phyloP scores from a whole-genome alignment of 2,888 invertebrate genomes.

The Aleiodes leptofemur region DNA sequence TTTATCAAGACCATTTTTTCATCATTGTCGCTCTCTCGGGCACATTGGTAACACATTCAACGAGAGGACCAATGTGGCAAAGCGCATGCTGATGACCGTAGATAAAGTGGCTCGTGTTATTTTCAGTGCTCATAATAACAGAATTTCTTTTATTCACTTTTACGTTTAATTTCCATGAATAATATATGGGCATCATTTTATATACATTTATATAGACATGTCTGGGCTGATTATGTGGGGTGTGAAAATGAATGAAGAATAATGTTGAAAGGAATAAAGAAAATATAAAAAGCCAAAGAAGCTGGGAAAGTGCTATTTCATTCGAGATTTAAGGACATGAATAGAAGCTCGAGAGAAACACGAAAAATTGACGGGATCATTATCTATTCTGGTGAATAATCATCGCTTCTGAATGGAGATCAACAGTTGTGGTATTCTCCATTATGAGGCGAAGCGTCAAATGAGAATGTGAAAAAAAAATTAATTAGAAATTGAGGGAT shows the following conservation, averaged over 20 bases:
- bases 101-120: conserved; percentile 12
- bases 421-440: too few relatives aligned
- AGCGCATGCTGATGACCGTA: conserved; percentile 24
- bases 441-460: too few relatives aligned
- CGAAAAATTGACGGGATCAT: too few relatives aligned
- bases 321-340: neutral
- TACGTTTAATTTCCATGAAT: neutral
- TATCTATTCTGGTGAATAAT: too few relatives aligned
- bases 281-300: neutral
- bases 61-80: neutral
- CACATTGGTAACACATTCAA: conserved; percentile 36
- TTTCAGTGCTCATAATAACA: conserved; percentile 20
- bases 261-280: conserved; percentile 11
- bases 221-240: conserved; percentile 15
- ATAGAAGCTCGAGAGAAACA: too few relatives aligned
- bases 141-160: neutral
- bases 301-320: conserved; percentile 17
- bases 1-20: conserved; percentile 29
- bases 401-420: too few relatives aligned
- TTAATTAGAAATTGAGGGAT: too few relatives aligned
- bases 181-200: neutral
- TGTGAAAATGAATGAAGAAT: conserved; percentile 8
- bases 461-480: too few relatives aligned
- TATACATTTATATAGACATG: neutral
- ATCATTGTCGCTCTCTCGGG: conserved; percentile 39